A percentile compares a stretch with the other conserved stretches of the same genome.
phyloP scores from a whole-genome alignment of 30 jellyfish, hydroid and myxozoan genomes.

The Catostylus mosaicus region DNA sequence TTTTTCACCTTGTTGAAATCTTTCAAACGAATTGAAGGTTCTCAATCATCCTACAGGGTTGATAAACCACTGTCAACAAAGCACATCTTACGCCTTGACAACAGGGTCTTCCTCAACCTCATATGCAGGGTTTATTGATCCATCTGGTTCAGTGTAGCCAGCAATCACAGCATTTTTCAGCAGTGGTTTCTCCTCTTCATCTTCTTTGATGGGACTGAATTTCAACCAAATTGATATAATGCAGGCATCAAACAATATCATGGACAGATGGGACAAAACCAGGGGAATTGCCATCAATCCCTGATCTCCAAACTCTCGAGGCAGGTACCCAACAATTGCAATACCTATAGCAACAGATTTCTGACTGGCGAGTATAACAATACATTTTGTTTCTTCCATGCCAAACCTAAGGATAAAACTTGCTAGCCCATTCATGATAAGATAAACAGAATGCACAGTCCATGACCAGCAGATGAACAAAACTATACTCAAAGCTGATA shows the following conservation, averaged over 20 bases:
- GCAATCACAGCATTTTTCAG: constrained; percentile 33
- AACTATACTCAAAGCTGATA: constrained; percentile 52
- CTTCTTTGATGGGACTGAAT: constrained; percentile 51
- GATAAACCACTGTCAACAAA: neutral
- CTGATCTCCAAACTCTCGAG: constrained; percentile 75
- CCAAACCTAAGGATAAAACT: constrained; percentile 59
- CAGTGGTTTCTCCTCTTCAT: constrained; percentile 64
- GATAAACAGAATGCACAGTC: constrained; percentile 72
- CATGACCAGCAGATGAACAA: constrained; percentile 73
- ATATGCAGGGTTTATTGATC: constrained; percentile 8
- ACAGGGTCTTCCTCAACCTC: neutral
- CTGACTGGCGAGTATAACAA: constrained; percentile 88
- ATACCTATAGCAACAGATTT: constrained; percentile 83
- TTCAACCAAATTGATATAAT: constrained; percentile 79
- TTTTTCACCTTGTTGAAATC: too few species aligned
- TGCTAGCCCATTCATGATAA: constrained; percentile 67
- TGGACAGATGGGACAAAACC: constrained; percentile 79
- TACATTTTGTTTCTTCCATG: constrained; percentile 61
- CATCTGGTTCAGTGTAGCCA: constrained; percentile 65
- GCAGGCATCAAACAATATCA: constrained; percentile 78
- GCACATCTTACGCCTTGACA: neutral
- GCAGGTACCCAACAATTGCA: constrained; percentile 76
- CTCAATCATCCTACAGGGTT: too few species aligned
- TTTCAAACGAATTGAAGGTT: too few species aligned
- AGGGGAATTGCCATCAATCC: constrained; percentile 86